Evolutionary conservation across 2,797 vertebrate genomes (phyloP).

Genomic region (Apogon talboti): DNA sequence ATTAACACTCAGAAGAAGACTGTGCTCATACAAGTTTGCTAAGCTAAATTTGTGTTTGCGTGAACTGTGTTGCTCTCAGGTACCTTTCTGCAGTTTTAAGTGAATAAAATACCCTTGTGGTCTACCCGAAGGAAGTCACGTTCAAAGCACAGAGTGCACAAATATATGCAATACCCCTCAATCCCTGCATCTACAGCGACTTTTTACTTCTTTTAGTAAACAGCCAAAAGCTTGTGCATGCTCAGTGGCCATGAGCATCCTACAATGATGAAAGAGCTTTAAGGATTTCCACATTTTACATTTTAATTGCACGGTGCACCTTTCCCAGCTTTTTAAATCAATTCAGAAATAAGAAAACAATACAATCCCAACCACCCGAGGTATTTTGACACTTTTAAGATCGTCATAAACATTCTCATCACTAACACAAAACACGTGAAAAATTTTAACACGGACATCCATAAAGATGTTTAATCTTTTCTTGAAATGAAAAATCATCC

Average conservation of each 20-base stretch:
- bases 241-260: slow-evolving; percentile 54
- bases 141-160: slow-evolving; percentile 60
- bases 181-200: slow-evolving; percentile 49
- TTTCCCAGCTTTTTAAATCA: slow-evolving; percentile 46
- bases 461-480: slow-evolving; percentile 76
- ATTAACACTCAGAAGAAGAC: slow-evolving; percentile 46
- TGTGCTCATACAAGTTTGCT: slow-evolving; percentile 23
- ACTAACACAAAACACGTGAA: slow-evolving; percentile 13
- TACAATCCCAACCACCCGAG: slow-evolving; percentile 16
- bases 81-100: slow-evolving; percentile 34
- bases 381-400: slow-evolving; percentile 29
- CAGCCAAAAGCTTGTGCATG: slow-evolving; percentile 55
- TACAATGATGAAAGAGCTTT: slow-evolving; percentile 66
- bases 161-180: slow-evolving; percentile 52
- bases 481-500: slow-evolving; percentile 75
- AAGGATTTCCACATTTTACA: slow-evolving; percentile 50
- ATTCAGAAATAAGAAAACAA: slow-evolving; percentile 34
- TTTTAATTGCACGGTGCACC: slow-evolving; percentile 62
- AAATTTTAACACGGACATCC: slow-evolving; percentile 53
- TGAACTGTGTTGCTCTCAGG: slow-evolving; percentile 41
- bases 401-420: slow-evolving; percentile 20
- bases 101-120: slow-evolving; percentile 47
- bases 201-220: slow-evolving; percentile 61
- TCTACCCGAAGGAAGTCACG: slow-evolving; percentile 63
- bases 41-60: slow-evolving; percentile 45